Evolutionary conservation across 2,888 invertebrate species (phyloP).

Genomic region (Cataglyphis rosenhaueri): DNA sequence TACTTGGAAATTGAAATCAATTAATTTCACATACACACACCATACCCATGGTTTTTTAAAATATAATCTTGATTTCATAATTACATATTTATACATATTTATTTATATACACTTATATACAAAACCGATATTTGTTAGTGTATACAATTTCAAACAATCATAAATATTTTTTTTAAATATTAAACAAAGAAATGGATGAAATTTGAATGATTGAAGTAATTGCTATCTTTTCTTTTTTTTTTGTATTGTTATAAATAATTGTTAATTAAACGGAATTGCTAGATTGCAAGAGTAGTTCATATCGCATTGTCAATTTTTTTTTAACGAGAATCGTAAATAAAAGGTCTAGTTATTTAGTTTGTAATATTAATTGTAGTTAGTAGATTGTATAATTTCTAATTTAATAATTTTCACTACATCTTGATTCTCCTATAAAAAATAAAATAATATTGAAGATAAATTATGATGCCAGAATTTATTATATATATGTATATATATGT

Average conservation of each 20-base stretch:
- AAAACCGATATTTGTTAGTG: neutral
- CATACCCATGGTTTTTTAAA: neutral
- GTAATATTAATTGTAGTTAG: conserved; percentile 11
- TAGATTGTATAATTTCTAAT: neutral
- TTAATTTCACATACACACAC: neutral
- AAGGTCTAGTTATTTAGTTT: conserved; percentile 19
- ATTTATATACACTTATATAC: neutral
- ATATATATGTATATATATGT: neutral
- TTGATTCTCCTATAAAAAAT: neutral
- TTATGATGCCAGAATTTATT: neutral
- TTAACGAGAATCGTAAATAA: neutral
- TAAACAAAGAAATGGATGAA: neutral
- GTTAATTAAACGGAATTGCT: conserved; percentile 79
- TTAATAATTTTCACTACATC: neutral
- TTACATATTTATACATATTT: neutral
- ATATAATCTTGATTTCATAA: neutral
- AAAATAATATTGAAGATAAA: neutral
- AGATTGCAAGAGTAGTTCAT: conserved; percentile 18
- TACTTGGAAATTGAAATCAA: neutral
- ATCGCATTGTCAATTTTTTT: conserved; percentile 28
- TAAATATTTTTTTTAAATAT: neutral
- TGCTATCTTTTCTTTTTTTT: conserved; percentile 34
- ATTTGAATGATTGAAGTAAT: conserved; percentile 24
- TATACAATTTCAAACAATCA: neutral
- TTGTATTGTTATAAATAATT: conserved; percentile 78